Conservation (phyloP, 2,113 vertebrate genomes). For the Phyllostomus hastatus region DNA sequence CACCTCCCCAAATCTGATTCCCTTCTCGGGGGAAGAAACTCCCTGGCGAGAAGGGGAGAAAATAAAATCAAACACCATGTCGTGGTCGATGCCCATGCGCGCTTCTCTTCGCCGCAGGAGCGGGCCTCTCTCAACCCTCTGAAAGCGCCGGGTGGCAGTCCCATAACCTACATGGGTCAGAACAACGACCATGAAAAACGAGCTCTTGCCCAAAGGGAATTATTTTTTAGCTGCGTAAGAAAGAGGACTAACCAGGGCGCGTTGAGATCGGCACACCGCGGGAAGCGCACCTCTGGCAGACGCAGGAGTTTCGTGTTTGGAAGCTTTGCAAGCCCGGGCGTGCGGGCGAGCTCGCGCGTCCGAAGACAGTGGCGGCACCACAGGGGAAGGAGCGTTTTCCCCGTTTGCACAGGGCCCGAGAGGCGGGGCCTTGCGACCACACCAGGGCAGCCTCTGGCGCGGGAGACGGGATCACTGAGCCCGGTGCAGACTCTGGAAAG, state of each 20-base stretch:
- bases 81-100: accelerated
- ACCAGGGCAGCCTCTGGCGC: accelerated
- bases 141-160: neutral
- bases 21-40: neutral
- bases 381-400: neutral
- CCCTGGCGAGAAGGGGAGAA: neutral
- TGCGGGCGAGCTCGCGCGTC: neutral
- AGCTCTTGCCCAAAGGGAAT: neutral
- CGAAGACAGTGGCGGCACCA: neutral
- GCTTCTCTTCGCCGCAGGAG: accelerated
- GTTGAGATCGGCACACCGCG: accelerated
- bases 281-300: neutral
- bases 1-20: neutral
- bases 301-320: neutral
- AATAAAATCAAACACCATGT: neutral
- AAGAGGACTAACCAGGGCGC: neutral
- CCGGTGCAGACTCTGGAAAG: neutral
- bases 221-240: neutral
- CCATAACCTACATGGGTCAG: neutral
- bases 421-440: too few species aligned
- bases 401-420: neutral
- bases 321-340: neutral
- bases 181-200: neutral
- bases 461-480: neutral
- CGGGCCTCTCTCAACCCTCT: neutral